These are phyloP conservation scores for Andrena hattorfiana DNA, from an alignment of 2,888 invertebrate species.

Conservation along the genomic window DNA sequence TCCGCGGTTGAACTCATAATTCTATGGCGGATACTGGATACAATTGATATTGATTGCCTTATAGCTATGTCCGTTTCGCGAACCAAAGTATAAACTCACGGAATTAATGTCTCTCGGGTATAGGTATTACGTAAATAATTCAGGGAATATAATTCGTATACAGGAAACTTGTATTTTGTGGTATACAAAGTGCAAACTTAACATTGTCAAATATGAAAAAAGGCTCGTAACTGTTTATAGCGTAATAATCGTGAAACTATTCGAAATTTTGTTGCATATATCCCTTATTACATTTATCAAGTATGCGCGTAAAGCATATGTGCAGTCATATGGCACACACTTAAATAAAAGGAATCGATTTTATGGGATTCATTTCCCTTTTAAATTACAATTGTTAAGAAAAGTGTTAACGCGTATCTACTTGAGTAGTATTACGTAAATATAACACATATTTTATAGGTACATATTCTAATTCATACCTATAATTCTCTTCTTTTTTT, in stretches of 20 bases:
- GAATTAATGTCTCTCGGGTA: no score
- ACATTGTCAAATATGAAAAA: background rate
- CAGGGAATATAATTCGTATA: no score
- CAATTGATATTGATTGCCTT: no score
- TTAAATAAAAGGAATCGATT: constrained; percentile 25
- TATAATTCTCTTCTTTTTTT: no score
- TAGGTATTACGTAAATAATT: no score
- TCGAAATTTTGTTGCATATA: constrained; percentile 1
- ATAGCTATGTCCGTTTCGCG: no score
- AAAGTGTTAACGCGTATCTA: background rate
- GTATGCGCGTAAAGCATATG: constrained; percentile 18
- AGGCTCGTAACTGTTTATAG: background rate
- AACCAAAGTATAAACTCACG: no score
- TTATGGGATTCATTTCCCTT: background rate
- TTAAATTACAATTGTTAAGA: background rate
- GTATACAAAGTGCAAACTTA: background rate
- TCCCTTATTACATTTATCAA: constrained; percentile 16
- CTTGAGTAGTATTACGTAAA: background rate
- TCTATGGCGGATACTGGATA: no score
- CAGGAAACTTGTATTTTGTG: background rate
- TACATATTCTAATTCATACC: background rate
- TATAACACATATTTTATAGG: background rate
- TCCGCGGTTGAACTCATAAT: no score
- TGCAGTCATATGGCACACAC: background rate
- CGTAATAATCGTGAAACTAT: background rate